Evolutionary conservation across 1,140 invertebrate species (phyloP).

Genomic region (Paraescarpia echinospica): DNA sequence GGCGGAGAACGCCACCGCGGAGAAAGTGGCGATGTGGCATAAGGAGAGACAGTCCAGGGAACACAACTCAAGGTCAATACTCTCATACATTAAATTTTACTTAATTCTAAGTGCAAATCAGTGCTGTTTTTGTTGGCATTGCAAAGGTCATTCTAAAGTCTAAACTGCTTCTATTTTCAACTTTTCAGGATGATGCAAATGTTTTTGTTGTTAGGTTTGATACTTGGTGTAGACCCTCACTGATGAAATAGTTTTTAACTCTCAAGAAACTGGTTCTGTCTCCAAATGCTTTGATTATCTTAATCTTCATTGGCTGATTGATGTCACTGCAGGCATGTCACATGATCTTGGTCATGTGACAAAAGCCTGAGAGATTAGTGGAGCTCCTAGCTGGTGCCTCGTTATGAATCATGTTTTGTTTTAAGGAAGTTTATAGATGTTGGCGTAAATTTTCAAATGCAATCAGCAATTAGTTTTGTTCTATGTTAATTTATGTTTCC

Average conservation of each 20-base stretch:
- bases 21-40: conserved; percentile 39
- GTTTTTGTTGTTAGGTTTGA: too few species aligned
- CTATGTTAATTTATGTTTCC: too few species aligned
- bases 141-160: too few species aligned
- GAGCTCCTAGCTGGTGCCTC: background rate
- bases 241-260: background rate
- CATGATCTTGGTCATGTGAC: background rate
- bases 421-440: too few species aligned
- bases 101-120: too few species aligned
- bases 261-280: background rate
- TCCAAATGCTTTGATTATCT: background rate
- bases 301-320: background rate
- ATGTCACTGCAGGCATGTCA: too few species aligned
- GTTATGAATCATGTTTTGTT: background rate
- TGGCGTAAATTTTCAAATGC: too few species aligned
- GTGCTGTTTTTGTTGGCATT: too few species aligned
- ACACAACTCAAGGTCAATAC: conserved; percentile 37
- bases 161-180: too few species aligned
- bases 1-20: conserved; percentile 37
- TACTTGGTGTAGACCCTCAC: too few species aligned
- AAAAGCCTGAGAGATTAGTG: background rate
- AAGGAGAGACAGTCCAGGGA: conserved; percentile 40
- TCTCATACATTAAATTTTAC: background rate
- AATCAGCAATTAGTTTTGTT: too few species aligned
- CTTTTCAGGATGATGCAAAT: too few species aligned